Evolutionary conservation across 2,797 vertebrate species (phyloP), one percentile per base, ranked within the genome.

Genomic region (Cheracebus regulus): DNA sequence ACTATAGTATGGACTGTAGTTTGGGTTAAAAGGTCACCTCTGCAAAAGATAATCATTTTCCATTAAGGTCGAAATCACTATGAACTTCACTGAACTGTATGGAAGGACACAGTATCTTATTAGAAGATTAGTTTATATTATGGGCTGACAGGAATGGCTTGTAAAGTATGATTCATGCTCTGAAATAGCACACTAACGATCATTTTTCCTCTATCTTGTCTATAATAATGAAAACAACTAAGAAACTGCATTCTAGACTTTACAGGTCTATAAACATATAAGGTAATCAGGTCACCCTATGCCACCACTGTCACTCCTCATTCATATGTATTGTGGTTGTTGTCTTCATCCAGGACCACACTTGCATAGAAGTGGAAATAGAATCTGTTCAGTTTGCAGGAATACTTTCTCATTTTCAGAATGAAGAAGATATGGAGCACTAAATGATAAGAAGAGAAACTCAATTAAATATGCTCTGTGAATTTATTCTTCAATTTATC

Each of bases 111-210:
- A 26, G 86, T 75, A 95, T 97, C 94, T 97, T 97, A 97, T 97
- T 98, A 96, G 96, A 87, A 97, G 96, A 98, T 97, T 93, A 96
- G 79, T 98, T 97, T 97, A 87, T 88, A 97, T 97, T 98, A 98
- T 55, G 36, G 50, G 41, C 93, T 97, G 97, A 97, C 96, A 96
- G 83, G 80, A 94, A 97, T 91, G 89, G 76, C 96, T 97, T 97
- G 82, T 95, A 97, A 97, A 98, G 91, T 98, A 87, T 98, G 96
- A 97, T 97, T 97, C 97, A 98, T 96, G 64, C 72, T 70, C 41
- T 95, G 80, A 89, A 97, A 87, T 64, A 93, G 86, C 50, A 92
- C 95, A 95, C 64, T 94, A 92, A 97, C 94, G 93, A 92, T 97
- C 91, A 97, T 95, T 96, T 96, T 95, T 95, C 82, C 79, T 88